Conservation (phyloP, 2,888 invertebrate species). For the Tromatobia lineatoria region DNA sequence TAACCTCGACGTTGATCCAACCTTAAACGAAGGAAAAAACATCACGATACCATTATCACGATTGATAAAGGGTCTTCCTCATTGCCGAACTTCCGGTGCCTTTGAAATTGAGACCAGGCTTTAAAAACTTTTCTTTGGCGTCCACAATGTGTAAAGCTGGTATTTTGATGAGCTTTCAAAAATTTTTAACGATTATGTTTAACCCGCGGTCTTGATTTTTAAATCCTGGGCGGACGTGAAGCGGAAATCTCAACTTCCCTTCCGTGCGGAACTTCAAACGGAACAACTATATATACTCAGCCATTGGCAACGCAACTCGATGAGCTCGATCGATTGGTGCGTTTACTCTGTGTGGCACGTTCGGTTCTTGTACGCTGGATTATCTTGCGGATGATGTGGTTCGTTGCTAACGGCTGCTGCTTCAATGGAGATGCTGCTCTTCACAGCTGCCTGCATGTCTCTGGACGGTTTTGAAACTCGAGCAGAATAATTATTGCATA, state of each 20-base stretch:
- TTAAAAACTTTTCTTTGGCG: not conserved
- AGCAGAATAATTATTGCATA: slow-evolving; percentile 1
- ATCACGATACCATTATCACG: too few relatives aligned
- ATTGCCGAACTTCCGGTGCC: too few relatives aligned
- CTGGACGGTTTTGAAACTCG: slow-evolving; percentile 7
- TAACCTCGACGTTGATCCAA: too few relatives aligned
- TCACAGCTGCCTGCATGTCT: not conserved
- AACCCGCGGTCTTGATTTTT: not conserved
- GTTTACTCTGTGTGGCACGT: slow-evolving; percentile 6
- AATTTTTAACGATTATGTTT: not conserved
- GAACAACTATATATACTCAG: slow-evolving; percentile 3
- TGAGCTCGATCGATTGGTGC: slow-evolving; percentile 50
- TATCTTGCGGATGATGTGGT: slow-evolving; percentile 1
- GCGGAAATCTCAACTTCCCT: slow-evolving; percentile 25
- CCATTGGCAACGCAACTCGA: slow-evolving; percentile 7
- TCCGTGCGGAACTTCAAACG: slow-evolving; percentile 29
- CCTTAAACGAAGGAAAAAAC: too few relatives aligned
- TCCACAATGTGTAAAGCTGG: not conserved
- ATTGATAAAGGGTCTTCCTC: too few relatives aligned
- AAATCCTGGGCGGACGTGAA: not conserved
- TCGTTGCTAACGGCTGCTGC: not conserved
- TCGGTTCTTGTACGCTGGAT: not conserved
- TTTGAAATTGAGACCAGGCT: not conserved
- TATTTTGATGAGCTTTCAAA: not conserved
- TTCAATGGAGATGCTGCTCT: not conserved